Conservation (phyloP, 2,888 invertebrate species). For the Harpalus rubripes region DNA sequence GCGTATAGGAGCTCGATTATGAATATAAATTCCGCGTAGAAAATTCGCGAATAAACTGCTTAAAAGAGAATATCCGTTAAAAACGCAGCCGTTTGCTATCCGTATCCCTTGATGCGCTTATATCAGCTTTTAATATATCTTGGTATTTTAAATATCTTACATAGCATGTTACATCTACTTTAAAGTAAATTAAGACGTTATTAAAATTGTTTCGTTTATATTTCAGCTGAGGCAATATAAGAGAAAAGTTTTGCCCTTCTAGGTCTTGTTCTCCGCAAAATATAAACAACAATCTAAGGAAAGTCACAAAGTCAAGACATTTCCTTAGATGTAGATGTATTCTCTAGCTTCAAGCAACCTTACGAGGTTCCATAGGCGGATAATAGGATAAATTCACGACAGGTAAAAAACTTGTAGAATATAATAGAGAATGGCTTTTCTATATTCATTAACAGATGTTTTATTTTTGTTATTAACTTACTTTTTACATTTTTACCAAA, state of each 20-base stretch:
- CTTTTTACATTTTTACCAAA: no score
- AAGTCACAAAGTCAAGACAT: background rate
- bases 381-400: no score
- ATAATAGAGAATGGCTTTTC: no score
- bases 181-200: background rate
- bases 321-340: background rate
- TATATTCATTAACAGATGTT: no score
- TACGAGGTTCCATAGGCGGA: no score
- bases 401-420: no score
- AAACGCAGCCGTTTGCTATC: background rate
- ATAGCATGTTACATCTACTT: background rate
- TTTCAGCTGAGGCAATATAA: background rate
- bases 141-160: constrained; percentile 3
- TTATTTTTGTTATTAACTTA: no score
- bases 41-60: constrained; percentile 1
- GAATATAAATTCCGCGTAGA: background rate
- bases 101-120: background rate
- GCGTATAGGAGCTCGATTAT: background rate
- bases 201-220: constrained; percentile 4
- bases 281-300: background rate
- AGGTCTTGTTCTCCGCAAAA: background rate
- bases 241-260: background rate
- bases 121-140: background rate
- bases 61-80: background rate
- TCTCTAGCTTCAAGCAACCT: no score